Evolutionary conservation across 2,888 invertebrate genomes (phyloP), one percentile per base, ranked within the genome.

Genomic region (Heliconius erato): DNA sequence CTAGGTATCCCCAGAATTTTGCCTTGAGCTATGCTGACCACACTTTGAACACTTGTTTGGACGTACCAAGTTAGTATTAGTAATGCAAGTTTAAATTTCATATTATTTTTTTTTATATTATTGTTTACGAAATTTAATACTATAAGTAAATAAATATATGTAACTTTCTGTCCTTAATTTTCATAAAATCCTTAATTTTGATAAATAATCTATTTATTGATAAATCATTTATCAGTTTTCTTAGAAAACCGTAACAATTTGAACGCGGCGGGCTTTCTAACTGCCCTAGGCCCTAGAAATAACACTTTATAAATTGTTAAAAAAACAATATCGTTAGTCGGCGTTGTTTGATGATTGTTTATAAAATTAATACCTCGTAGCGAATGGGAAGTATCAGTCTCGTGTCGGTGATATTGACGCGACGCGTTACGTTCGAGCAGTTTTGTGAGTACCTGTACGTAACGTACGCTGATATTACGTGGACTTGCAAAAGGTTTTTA

Each of bases 21-120:
- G 0, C 96, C 95, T 86, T 96, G 96, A 1, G 90, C 93, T 16
- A 89, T 92, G 69, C 85, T 90, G 82, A 94, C 86, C 82, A 92
- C 90, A 11, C 88, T 86, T 84, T 91, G 91, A 9, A 82, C 72
- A 1, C 87, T 86, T 71, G 84, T 65, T 49, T 85, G 80, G 19
- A 83, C 79, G 26, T 79, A 77, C 5, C 59, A 28, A 16, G 71
- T 49, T 72, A 82, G 32, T 65, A 82, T 26, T 7, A 78, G 4
- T 26, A 83, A 9, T 11, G 76, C 28, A 32, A 83, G 11, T 40
- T 71, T 54, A 28, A 72, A 74, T 79, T 74, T 81, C 65, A 77
- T 71, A 11, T 32, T 49, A 16, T 49, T 16, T 63, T 59, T 19
- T 63, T n/a, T 63, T 11, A n/a, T 63, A n/a, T n/a, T 63, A 63